Evolutionary conservation across 2,113 vertebrate species (phyloP), one percentile per base, ranked within the genome.

Genomic region (Agapornis roseicollis): DNA sequence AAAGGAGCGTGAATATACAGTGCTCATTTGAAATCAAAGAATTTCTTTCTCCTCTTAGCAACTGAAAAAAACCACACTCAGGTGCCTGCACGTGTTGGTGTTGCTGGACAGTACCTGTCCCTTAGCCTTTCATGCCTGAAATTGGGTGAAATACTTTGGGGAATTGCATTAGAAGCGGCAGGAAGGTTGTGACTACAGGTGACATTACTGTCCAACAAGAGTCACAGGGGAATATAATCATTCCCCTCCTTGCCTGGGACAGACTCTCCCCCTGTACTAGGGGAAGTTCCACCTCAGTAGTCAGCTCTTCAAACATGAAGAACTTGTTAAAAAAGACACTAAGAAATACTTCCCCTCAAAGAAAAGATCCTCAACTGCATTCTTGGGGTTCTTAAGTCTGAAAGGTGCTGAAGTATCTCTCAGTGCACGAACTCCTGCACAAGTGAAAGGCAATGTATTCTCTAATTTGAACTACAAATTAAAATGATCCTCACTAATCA

Each of bases 1-100:
- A 73, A 81, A 39, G 12, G 9, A 39, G 13, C 6, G 12, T 3
- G 10, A 50, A 63, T 29, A 78, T 1, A 0, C 15, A 64, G 10
- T 8, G 6, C 12, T 42, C 37, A 13, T 31, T 23, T 49, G 12
- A 70, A 39, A 50, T 33, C 31, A 74, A 65, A 28, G 44, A 74
- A 60, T 4, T 44, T 23, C 11, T 39, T 53, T 53, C 31, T 71
- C 15, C 28, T 50, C 44, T 44, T 17, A 20, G 27, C 49, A 47
- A 44, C 13, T 0, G 3, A 17, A 41, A 63, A n/a, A 37, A 4
- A 5, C 10, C 31, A 31, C 17, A 25, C 5, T 28, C 2, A 11
- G 6, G 27, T 70, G 31, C 11, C 23, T 23, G 31, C 25, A 41
- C 20, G 19, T 11, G 6, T 42, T 82, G 42, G 13, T 25, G 7